These are phyloP conservation scores for Meteorus cinctellus DNA, from an alignment of 2,888 invertebrate species.

Conservation along the genomic window DNA sequence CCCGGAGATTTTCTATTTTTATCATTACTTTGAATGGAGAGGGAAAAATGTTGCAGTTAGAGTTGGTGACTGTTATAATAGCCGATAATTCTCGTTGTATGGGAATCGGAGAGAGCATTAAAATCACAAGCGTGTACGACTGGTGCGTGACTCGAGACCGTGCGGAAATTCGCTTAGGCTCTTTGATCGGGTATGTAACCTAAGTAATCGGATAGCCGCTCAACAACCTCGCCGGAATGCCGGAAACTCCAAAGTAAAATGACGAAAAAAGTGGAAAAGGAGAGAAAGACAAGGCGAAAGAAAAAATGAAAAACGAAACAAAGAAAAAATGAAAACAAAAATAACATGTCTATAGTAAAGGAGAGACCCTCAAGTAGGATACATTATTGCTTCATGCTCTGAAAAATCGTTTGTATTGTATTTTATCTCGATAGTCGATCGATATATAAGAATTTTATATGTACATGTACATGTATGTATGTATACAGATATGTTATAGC, in stretches of 20 bases:
- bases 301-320: conserved; percentile 13
- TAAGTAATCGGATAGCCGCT: conserved; percentile 44
- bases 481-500: conserved; percentile 4
- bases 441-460: conserved; percentile 37
- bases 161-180: conserved; percentile 34
- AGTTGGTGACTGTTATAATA: conserved; percentile 17
- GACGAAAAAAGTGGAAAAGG: conserved; percentile 26
- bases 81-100: background rate
- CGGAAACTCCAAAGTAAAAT: conserved; percentile 46
- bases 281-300: background rate
- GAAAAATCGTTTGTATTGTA: conserved; percentile 31
- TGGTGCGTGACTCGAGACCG: conserved; percentile 33
- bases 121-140: conserved; percentile 19
- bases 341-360: background rate
- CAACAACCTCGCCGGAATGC: conserved; percentile 46
- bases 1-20: too few relatives aligned
- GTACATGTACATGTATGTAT: conserved; percentile 16
- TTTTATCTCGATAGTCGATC: conserved; percentile 39
- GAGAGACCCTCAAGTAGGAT: conserved; percentile 48
- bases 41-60: background rate
- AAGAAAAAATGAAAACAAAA: conserved; percentile 29
- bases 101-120: conserved; percentile 16
- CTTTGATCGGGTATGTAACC: conserved; percentile 35
- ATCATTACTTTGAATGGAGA: too few relatives aligned
- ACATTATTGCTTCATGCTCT: conserved; percentile 49